phyloP scores from a whole-genome alignment of 2,113 vertebrate species.

The Myiozetetes cayanensis region DNA sequence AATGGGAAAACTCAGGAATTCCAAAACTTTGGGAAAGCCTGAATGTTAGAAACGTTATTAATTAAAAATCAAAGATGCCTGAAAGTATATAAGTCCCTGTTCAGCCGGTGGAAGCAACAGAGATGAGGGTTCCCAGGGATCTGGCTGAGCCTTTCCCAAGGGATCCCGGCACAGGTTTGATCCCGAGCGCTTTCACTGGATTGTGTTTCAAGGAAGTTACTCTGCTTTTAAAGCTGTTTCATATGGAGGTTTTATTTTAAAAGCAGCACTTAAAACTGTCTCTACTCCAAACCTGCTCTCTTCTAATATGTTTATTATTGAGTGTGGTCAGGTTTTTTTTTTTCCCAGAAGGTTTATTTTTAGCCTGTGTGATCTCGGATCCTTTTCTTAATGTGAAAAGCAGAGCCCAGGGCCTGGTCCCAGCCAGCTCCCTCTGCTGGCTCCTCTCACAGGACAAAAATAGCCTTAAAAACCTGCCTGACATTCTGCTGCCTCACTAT shows the following conservation, averaged over 20 bases:
- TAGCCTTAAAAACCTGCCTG: not conserved
- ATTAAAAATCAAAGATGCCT: not conserved
- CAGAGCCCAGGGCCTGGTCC: not conserved
- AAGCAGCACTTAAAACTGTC: not conserved
- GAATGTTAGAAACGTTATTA: not conserved
- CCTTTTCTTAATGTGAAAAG: not conserved
- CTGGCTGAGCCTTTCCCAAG: not conserved
- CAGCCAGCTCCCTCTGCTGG: slow-evolving; percentile 30
- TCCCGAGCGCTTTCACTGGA: not conserved
- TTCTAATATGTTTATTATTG: not conserved
- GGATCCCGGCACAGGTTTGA: not conserved
- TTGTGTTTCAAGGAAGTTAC: not conserved
- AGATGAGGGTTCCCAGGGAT: not conserved
- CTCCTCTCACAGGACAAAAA: not conserved
- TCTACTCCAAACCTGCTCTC: not conserved
- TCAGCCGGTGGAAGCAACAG: not conserved
- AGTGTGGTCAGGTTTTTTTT: not conserved
- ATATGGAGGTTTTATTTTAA: not conserved
- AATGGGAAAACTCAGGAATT: not conserved
- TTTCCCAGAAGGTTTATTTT: not conserved
- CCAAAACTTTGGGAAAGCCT: not conserved
- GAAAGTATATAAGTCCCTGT: not conserved
- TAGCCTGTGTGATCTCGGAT: not conserved
- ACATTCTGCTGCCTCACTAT: not conserved
- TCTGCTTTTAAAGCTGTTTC: not conserved